Base-by-base conservation (phyloP, 2,797 vertebrate genomes). In the Hippocampus kuda region DNA sequence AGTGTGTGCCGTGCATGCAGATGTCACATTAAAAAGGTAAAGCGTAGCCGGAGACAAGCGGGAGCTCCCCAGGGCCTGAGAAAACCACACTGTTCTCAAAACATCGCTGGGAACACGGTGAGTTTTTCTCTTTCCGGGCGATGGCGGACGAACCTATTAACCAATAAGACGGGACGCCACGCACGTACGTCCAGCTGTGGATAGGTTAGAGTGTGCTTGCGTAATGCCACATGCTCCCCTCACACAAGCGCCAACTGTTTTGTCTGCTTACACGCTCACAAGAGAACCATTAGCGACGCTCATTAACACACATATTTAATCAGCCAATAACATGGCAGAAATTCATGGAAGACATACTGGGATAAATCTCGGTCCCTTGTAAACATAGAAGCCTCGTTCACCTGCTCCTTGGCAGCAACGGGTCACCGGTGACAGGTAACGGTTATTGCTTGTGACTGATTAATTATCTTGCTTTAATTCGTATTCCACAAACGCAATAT, bases 21-120 rank as follows among this genome's bases (percentile, higher is more conserved):
- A 86, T 86, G 85, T 84, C 73, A 90, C 85, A 89, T 91, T 91
- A 91, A 79, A 61, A 69, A 68, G 70, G 57, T 65, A 65, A 38
- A 77, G 81, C 69, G 75, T 79, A 78, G 85, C 82, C 78, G 75
- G 82, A 86, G 80, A 82, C 87, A 83, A 77, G 80, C 76, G 74
- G 85, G 77, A 87, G 83, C 79, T 85, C 90, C 88, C 87, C 75
- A 84, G 84, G 89, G 90, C 77, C 82, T 27, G 69, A 83, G 81
- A 86, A 88, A 90, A 88, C 87, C 88, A 84, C 82, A 81, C 87
- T 92, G 90, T 91, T 90, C 91, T 88, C 82, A 88, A 88, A 89
- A 88, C 88, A 89, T 81, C 76, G 67, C 76, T 81, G 77, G 78
- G 86, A 90, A 88, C 89, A 90, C 79, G 65, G 79, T 80, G 83